Conservation (phyloP, 2,113 vertebrate genomes). For the Aegithalos caudatus region DNA sequence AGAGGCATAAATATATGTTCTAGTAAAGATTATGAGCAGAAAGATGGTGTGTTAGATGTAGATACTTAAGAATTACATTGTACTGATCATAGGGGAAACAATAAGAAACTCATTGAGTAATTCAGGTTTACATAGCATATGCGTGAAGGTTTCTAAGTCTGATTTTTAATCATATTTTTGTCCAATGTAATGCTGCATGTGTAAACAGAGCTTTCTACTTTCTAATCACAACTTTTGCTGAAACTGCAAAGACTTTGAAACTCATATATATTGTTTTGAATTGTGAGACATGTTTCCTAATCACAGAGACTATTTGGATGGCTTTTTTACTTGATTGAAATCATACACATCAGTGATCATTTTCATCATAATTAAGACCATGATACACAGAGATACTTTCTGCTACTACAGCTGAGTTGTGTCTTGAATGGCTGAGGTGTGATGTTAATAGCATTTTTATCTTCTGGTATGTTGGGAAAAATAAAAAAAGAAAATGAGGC, state of each 20-base stretch:
- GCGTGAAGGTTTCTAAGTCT: neutral
- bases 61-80: neutral
- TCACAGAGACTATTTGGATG: neutral
- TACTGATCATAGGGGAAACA: neutral
- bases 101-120: neutral
- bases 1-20: neutral
- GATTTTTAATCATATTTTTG: neutral
- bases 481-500: constrained; percentile 31
- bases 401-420: constrained; percentile 57
- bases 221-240: neutral
- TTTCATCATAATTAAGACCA: constrained; percentile 29
- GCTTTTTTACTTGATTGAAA: constrained; percentile 72
- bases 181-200: neutral
- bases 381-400: constrained; percentile 72
- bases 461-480: constrained; percentile 54
- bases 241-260: neutral
- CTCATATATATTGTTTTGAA: neutral
- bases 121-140: neutral
- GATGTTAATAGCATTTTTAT: constrained; percentile 31
- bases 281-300: neutral
- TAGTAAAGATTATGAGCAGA: neutral
- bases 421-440: constrained; percentile 44
- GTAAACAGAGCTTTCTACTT: neutral
- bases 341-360: constrained; percentile 63
- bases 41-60: neutral